phyloP scores from a whole-genome alignment of 1,140 invertebrate species.

The Ectropis grisescens region DNA sequence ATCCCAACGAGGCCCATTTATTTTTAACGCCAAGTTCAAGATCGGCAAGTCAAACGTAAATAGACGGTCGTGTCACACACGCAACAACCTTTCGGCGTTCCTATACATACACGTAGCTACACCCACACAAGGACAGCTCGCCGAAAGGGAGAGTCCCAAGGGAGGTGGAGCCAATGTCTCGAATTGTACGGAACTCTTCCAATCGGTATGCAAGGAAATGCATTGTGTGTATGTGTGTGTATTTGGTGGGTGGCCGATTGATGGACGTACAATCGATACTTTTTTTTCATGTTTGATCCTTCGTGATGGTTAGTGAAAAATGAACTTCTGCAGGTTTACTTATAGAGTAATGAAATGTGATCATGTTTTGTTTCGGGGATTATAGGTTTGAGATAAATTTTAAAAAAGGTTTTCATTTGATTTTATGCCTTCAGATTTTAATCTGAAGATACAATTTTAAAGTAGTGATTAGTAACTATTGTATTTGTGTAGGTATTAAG shows the following conservation, averaged over 20 bases:
- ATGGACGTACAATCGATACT: slow-evolving; percentile 17
- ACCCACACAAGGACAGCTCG: slow-evolving; percentile 11
- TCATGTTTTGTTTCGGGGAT: too few species aligned
- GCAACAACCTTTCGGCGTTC: slow-evolving; percentile 14
- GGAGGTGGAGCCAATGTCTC: slow-evolving; percentile 65
- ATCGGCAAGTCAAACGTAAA: slow-evolving; percentile 10
- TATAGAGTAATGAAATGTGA: too few species aligned
- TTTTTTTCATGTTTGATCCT: slow-evolving; percentile 6
- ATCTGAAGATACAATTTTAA: too few species aligned
- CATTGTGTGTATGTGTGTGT: slow-evolving; percentile 33
- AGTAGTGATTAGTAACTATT: too few species aligned
- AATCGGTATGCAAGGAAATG: slow-evolving; percentile 61
- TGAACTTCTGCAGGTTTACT: too few species aligned
- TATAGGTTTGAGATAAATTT: too few species aligned
- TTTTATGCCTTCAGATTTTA: too few species aligned
- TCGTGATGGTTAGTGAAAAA: too few species aligned
- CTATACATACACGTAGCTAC: slow-evolving; percentile 23
- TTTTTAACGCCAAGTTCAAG: slow-evolving; percentile 19
- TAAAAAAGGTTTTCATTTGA: too few species aligned
- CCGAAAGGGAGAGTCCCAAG: slow-evolving; percentile 63
- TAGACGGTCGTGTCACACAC: slow-evolving; percentile 4
- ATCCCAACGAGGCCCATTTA: too few species aligned
- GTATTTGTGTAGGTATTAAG: too few species aligned
- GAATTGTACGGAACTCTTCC: slow-evolving; percentile 53
- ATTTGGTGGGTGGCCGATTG: slow-evolving; percentile 17